Conservation (phyloP, 2,113 vertebrate genomes). For the Lampris incognitus region DNA sequence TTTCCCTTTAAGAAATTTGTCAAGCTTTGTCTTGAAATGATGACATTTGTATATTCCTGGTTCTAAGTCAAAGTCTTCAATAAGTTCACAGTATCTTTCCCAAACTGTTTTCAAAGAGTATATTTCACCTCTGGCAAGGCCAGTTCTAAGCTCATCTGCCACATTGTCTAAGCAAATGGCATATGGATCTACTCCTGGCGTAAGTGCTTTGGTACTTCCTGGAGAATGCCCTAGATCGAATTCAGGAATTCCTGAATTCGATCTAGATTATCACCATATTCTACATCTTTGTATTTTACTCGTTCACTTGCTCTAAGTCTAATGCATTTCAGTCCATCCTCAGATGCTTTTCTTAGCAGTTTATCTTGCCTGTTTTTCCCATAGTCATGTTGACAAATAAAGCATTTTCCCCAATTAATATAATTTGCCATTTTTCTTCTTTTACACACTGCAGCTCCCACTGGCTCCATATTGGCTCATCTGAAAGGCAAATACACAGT, state of each 20-base stretch:
- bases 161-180: background rate
- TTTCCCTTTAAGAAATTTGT: background rate
- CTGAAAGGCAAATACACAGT: too few relatives aligned
- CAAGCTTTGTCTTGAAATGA: background rate
- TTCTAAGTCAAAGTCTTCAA: background rate
- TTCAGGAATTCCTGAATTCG: background rate
- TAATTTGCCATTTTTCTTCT: background rate
- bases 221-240: background rate
- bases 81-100: background rate
- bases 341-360: background rate
- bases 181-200: background rate
- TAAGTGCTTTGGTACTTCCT: background rate
- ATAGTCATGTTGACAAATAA: conserved; percentile 1
- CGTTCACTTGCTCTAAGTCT: conserved; percentile 1
- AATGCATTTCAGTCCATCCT: conserved; percentile 7
- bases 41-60: background rate
- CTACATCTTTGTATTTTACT: conserved; percentile 3
- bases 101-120: background rate
- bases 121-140: background rate
- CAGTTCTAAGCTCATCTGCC: background rate
- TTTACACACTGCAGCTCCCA: background rate
- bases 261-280: background rate
- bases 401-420: background rate
- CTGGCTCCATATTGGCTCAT: too few relatives aligned
- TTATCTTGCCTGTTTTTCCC: background rate